Evolutionary conservation across 2,113 vertebrate species (phyloP).

Genomic region (Chunga burmeisteri): DNA sequence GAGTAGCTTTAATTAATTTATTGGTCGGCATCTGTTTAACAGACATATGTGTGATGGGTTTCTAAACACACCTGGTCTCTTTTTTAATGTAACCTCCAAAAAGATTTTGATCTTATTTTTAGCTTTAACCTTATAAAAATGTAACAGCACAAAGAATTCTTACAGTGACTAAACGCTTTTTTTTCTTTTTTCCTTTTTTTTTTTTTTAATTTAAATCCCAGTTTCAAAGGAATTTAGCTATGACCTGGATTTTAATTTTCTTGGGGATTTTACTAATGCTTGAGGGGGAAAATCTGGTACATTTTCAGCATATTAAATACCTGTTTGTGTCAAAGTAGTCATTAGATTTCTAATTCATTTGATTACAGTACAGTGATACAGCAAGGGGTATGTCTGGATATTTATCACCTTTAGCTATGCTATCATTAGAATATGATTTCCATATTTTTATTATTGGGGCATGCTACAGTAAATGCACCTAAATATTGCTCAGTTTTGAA

Average conservation of each 20-base stretch:
- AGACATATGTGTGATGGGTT: neutral
- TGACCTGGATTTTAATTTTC: slow-evolving; percentile 57
- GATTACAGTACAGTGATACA: slow-evolving; percentile 1
- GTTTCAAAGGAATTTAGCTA: slow-evolving; percentile 56
- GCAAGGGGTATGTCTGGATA: neutral
- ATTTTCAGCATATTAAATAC: slow-evolving; percentile 61
- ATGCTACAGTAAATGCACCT: neutral
- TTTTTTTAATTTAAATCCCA: neutral
- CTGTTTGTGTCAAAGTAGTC: slow-evolving; percentile 41
- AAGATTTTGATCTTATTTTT: slow-evolving; percentile 44
- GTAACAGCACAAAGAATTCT: slow-evolving; percentile 53
- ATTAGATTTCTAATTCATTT: slow-evolving; percentile 45
- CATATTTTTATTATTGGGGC: neutral
- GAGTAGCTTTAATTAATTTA: slow-evolving; percentile 59
- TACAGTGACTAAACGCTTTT: neutral
- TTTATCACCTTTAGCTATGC: neutral
- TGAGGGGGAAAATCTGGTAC: slow-evolving; percentile 41
- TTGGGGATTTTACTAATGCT: slow-evolving; percentile 55
- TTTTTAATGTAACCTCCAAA: slow-evolving; percentile 18
- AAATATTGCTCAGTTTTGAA: slow-evolving; percentile 20
- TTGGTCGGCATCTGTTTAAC: slow-evolving; percentile 45
- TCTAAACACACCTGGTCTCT: slow-evolving; percentile 15
- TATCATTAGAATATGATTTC: slow-evolving; percentile 13
- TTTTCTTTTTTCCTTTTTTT: neutral
- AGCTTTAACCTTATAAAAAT: slow-evolving; percentile 66